These are phyloP conservation scores for Capra hircus DNA, from an alignment of 2,113 vertebrate genomes.

Conservation along the genomic window DNA sequence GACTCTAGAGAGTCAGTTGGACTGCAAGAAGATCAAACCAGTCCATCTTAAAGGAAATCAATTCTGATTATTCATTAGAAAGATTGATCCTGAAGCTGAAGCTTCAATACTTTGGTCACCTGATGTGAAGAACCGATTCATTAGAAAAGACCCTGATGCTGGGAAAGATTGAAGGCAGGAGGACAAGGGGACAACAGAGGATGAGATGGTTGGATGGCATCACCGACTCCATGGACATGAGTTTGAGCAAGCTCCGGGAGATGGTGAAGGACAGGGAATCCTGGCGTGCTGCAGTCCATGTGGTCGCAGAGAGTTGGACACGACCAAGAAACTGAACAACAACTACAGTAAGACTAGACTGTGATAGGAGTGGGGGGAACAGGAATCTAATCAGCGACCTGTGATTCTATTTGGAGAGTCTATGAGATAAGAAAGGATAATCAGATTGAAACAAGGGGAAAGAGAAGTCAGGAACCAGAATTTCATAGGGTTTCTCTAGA, in stretches of 20 bases:
- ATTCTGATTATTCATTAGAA: not conserved
- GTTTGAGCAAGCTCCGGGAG: not conserved
- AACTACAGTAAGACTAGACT: rapidly evolving
- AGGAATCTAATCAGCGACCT: not conserved
- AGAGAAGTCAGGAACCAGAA: not conserved
- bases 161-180: not conserved
- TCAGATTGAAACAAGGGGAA: not conserved
- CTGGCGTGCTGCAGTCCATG: rapidly evolving
- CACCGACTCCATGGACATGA: not conserved
- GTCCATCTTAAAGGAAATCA: not conserved
- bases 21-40: not conserved
- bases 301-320: rapidly evolving
- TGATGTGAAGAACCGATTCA: not conserved
- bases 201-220: not conserved
- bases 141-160: not conserved
- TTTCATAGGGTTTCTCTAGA: not conserved
- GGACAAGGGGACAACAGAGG: not conserved
- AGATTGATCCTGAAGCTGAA: not conserved
- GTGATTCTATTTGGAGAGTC: not conserved
- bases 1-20: not conserved
- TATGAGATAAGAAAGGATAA: not conserved
- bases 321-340: not conserved
- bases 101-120: not conserved
- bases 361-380: rapidly evolving
- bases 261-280: not conserved